These are phyloP conservation scores for Ameiurus melas DNA, from an alignment of 2,113 vertebrate species.

Conservation along the genomic window DNA sequence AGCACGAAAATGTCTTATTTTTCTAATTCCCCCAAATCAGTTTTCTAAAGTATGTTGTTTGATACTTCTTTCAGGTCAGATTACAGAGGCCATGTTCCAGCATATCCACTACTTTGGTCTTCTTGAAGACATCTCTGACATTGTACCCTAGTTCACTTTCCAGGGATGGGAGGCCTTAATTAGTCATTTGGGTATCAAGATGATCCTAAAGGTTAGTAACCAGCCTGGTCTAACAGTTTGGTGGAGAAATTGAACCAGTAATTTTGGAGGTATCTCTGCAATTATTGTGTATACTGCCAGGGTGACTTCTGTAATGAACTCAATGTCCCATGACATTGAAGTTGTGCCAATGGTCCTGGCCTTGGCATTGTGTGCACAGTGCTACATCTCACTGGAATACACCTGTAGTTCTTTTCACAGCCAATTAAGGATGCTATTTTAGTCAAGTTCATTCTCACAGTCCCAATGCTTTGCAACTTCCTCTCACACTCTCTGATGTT, in stretches of 20 bases:
- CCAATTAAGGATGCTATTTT: background rate
- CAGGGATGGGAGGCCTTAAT: background rate
- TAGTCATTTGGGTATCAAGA: background rate
- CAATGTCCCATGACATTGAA: background rate
- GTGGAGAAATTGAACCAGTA: background rate
- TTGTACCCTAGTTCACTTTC: background rate
- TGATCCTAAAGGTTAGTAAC: background rate
- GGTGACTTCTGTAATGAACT: background rate
- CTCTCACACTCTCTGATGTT: background rate
- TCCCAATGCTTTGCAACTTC: background rate
- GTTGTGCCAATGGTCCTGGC: background rate
- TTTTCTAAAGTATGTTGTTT: background rate
- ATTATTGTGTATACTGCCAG: background rate
- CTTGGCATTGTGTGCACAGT: background rate
- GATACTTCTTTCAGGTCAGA: background rate
- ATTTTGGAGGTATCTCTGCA: background rate
- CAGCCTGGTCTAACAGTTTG: background rate
- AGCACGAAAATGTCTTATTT: background rate
- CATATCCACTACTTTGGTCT: background rate
- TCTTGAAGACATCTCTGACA: background rate
- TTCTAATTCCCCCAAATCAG: background rate
- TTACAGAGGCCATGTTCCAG: background rate
- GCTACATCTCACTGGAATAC: background rate
- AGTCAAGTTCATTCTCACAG: background rate
- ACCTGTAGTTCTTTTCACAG: background rate